Base-by-base conservation (phyloP, 2,888 invertebrate species). In the Tetanocera ferruginea region DNA sequence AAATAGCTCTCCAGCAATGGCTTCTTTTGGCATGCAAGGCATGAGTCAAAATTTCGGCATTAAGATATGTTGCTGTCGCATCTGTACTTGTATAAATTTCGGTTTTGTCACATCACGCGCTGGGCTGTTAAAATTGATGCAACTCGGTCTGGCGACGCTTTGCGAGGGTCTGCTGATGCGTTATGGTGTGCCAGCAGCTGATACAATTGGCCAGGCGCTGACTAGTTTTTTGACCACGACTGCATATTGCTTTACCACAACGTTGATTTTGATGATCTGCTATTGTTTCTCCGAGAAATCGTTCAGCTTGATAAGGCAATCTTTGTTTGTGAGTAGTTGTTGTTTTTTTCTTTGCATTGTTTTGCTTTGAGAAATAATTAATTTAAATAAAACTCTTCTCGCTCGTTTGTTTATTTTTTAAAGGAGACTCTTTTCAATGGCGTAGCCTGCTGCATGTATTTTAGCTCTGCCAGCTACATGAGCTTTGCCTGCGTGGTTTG, bases 361-460 rank as follows among this genome's bases (percentile, higher is more conserved):
- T 57, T 17, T 52, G 1, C 6, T 52, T 52, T 52, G 17, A 52
- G 25, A 23, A 60, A 60, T 62, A 2, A 49, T 4, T 23, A 34
- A n/a, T 52, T 34, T 74, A 31, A 17, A 60, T 11, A 17, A 57
- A 52, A 34, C n/a, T 5, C 28, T 67, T 25, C 49, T 9, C 11
- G 14, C 1, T 2, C 0, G 6, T 49, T 9, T 49, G 6, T 49
- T 49, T 49, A 5, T 19, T 60, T 19, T 55, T 55, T 28, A 60
- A 25, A 97, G 96, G 96, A 97, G 90, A 92, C 93, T 64, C 90
- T 95, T 78, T 97, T 96, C 88, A 96, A 96, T 87, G 90, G 91
- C 0, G 91, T 95, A 52, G 95, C 96, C 0, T 93, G 94, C 82
- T 93, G 95, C 86, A 92, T 96, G 87, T 96, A 96, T 86, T 89